Evolutionary conservation across 2,888 invertebrate species (phyloP).

Genomic region (Bugula neritina): DNA sequence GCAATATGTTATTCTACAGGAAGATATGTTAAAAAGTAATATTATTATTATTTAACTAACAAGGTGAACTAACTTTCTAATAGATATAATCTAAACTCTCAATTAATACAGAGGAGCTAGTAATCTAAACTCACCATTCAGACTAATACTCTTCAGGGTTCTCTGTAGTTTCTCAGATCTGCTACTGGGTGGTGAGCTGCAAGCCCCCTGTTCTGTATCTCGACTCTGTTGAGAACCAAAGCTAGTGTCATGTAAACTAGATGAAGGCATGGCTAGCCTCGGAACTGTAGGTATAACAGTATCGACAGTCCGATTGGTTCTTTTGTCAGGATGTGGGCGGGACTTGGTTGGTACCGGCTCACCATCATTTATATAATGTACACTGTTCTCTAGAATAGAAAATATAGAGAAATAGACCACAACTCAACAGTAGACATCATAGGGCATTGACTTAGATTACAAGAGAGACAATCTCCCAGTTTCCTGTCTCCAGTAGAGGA

Average conservation of each 20-base stretch:
- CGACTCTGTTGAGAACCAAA: background rate
- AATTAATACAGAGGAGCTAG: no score
- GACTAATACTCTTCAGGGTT: constrained; percentile 22
- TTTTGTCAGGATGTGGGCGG: background rate
- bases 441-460: no score
- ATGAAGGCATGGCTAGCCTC: background rate
- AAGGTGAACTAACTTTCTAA: no score
- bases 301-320: constrained; percentile 2
- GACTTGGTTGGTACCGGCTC: background rate
- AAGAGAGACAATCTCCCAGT: no score
- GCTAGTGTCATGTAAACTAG: constrained; percentile 1
- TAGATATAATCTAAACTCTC: no score
- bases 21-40: no score
- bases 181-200: constrained; percentile 9
- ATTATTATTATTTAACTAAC: no score
- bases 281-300: constrained; percentile 23
- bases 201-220: background rate
- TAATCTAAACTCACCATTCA: constrained; percentile 15
- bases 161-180: constrained; percentile 22
- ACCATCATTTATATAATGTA: constrained; percentile 2
- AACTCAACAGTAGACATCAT: no score
- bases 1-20: no score
- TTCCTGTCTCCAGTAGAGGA: no score
- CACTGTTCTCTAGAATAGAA: constrained; percentile 1
- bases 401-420: no score